Percentiles rank a stretch among this genome's conserved stretches.
These are phyloP conservation scores for Sebastes minor DNA, from an alignment of 2,797 vertebrate genomes.

Conservation along the genomic window DNA sequence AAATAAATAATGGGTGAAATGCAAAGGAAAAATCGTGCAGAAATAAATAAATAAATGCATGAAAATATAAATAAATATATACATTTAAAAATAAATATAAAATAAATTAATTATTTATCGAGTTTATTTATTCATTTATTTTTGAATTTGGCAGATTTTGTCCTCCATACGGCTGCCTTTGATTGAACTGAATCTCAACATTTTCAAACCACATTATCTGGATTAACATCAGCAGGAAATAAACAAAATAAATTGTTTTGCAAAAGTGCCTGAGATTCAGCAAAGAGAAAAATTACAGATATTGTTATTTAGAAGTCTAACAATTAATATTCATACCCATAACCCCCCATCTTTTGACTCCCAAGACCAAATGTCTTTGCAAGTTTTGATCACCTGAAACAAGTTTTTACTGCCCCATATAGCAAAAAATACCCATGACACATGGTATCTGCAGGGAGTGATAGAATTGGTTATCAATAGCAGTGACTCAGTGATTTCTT, in stretches of 20 bases:
- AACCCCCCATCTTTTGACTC: background rate
- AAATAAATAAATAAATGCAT: too few species aligned
- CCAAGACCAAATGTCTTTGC: background rate
- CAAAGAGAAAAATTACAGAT: background rate
- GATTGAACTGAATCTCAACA: background rate
- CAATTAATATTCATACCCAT: background rate
- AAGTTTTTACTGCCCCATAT: background rate
- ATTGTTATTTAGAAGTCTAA: background rate
- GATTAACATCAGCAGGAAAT: background rate
- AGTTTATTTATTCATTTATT: too few species aligned
- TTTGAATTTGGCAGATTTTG: too few species aligned
- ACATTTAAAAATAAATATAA: background rate
- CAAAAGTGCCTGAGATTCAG: background rate
- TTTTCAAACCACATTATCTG: background rate
- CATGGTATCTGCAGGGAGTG: background rate
- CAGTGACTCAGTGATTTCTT: background rate
- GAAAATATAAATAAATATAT: too few species aligned
- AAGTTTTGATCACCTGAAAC: background rate
- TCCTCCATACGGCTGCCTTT: background rate
- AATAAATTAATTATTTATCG: too few species aligned
- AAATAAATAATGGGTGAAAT: too few species aligned
- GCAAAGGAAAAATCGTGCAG: too few species aligned
- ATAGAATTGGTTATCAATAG: background rate
- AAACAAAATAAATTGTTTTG: background rate
- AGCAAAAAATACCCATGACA: background rate